Evolutionary conservation across 2,113 vertebrate genomes (phyloP), one percentile per base, ranked within the genome.

Genomic region (Collichthys lucidus): DNA sequence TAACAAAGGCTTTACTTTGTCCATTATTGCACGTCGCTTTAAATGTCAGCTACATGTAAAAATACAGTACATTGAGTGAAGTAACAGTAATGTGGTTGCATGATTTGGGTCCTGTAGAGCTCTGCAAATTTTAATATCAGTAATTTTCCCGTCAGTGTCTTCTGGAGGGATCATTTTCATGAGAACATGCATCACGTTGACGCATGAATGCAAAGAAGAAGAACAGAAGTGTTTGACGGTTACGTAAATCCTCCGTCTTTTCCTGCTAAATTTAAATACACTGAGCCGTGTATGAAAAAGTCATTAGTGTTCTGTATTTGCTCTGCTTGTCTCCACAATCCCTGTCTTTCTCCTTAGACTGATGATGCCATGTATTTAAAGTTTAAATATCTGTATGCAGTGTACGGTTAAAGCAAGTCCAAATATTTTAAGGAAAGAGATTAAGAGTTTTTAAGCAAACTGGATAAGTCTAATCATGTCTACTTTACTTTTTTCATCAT

Each of bases 111-210:
- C 4, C 2, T 17, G 0, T 22, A 19, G 24, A 24, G 10, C 22
- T 29, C 16, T 26, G 22, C 15, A 47, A 9, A 44, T 15, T 20
- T 20, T 8, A 44, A 55, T 20, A 57, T 46, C 31, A 4, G 5
- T 50, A 1, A 20, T 62, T 42, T 78, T n/a, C n/a, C 26, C 3
- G 3, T 65, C 8, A 4, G 35, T 62, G 20, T 47, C 24, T 24
- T 61, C 6, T 67, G 17, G 7, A 3, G 20, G 3, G 17, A 40
- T 56, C 9, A 56, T 69, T 77, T 59, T 46, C 52, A 46, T 22
- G 4, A 26, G 19, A 59, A 52, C 50, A 83, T 60, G 15, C 50
- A 76, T 70, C 31, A 53, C 46, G 79, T 55, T 17, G 31, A 75
- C 53, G 29, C 47, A 56, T 55, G 24, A 75, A 60, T 44, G 11